These are phyloP conservation scores for Petrophora chlorosata DNA, from an alignment of 2,888 invertebrate species.

Conservation along the genomic window DNA sequence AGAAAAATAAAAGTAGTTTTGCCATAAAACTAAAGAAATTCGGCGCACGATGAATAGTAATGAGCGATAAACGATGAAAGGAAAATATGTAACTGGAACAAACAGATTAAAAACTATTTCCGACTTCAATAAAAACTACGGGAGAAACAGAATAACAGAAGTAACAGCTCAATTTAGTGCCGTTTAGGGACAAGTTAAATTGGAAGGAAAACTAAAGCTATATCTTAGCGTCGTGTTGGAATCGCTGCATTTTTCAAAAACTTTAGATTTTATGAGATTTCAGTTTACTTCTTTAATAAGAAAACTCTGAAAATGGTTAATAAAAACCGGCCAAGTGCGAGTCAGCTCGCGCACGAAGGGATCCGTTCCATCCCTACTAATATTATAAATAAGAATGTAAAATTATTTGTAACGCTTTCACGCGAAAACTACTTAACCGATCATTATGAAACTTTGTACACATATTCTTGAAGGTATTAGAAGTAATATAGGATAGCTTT, in stretches of 20 bases:
- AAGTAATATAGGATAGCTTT: no score
- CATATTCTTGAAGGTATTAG: no score
- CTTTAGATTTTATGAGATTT: no score
- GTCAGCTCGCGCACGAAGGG: no score
- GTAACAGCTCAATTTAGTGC: not conserved
- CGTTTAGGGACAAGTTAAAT: slow-evolving; percentile 2
- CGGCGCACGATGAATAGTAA: not conserved
- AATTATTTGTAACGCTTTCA: no score
- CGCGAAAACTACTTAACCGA: no score
- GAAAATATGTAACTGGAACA: not conserved
- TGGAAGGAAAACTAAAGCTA: not conserved
- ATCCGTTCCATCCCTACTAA: no score
- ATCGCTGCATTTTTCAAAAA: not conserved
- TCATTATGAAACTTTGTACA: no score
- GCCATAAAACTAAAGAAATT: not conserved
- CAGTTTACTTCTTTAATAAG: not conserved
- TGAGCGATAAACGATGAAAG: not conserved
- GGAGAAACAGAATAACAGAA: not conserved
- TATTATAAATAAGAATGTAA: no score
- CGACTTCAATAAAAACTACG: slow-evolving; percentile 7
- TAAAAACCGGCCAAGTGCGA: no score
- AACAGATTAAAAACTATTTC: slow-evolving; percentile 6
- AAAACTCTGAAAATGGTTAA: no score
- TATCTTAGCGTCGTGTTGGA: not conserved
- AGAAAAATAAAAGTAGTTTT: no score